Conservation (phyloP, 2,888 invertebrate genomes). For the Lochmaea capreae region DNA sequence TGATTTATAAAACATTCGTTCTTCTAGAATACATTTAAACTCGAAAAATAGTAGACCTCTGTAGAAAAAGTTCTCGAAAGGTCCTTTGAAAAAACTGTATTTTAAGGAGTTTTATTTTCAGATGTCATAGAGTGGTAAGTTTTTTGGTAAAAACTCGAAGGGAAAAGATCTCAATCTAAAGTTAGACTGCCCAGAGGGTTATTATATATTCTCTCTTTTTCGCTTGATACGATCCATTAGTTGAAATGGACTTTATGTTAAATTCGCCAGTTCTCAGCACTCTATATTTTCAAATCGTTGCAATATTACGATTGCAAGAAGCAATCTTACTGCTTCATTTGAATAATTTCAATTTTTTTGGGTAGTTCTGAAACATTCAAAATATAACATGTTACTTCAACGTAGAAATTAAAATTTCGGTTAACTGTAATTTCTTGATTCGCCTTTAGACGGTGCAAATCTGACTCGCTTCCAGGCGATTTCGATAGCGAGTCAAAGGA, state of each 20-base stretch:
- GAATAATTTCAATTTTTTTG: too few relatives aligned
- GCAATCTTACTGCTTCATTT: neutral
- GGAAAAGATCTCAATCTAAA: constrained; percentile 32
- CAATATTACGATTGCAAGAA: neutral
- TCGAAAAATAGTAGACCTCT: neutral
- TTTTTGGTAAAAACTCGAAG: constrained; percentile 7
- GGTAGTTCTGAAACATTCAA: too few relatives aligned
- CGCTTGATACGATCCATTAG: constrained; percentile 30
- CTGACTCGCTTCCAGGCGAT: too few relatives aligned
- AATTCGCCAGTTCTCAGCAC: constrained; percentile 2
- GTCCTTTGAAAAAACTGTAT: constrained; percentile 9
- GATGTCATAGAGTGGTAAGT: constrained; percentile 15
- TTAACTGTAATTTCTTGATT: too few relatives aligned
- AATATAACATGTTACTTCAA: too few relatives aligned
- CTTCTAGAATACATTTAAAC: neutral
- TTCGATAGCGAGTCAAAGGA: too few relatives aligned
- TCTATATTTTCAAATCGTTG: constrained; percentile 5
- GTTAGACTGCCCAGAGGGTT: constrained; percentile 32
- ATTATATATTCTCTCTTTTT: constrained; percentile 30
- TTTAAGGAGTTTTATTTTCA: constrained; percentile 14
- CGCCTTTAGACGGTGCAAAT: too few relatives aligned
- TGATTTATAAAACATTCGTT: neutral
- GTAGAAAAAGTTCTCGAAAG: constrained; percentile 6
- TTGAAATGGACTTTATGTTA: constrained; percentile 22
- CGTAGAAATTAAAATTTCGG: too few relatives aligned